phyloP scores from a whole-genome alignment of 1,140 invertebrate species.

The Gyrodactylus bullatarudis region DNA sequence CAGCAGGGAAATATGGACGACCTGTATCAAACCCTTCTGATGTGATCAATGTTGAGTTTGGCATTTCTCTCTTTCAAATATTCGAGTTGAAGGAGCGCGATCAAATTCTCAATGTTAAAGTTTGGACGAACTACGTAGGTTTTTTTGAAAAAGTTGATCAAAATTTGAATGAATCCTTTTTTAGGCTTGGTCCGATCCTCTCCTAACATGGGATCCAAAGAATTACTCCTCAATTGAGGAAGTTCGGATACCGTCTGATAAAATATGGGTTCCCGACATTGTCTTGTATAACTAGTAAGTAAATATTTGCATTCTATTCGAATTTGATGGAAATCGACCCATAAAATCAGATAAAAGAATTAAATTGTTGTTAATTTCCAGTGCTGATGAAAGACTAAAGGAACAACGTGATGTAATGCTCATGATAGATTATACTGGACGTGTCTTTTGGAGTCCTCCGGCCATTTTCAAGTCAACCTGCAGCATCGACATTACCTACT shows the following conservation, averaged over 20 bases:
- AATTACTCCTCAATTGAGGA: constrained; percentile 18
- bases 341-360: neutral
- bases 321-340: neutral
- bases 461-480: constrained; percentile 30
- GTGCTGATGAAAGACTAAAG: constrained; percentile 6
- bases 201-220: constrained; percentile 18
- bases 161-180: neutral
- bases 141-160: neutral
- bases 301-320: neutral
- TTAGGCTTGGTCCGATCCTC: constrained; percentile 20
- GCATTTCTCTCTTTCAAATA: constrained; percentile 10
- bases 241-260: constrained; percentile 16
- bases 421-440: neutral
- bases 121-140: constrained; percentile 40
- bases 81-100: constrained; percentile 27
- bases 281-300: constrained; percentile 18
- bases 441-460: constrained; percentile 28
- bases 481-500: constrained; percentile 28
- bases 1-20: constrained; percentile 15
- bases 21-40: constrained; percentile 4
- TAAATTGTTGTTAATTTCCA: neutral
- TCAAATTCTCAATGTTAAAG: constrained; percentile 46
- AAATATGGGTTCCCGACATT: constrained; percentile 23
- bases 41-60: constrained; percentile 9
- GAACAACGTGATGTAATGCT: constrained; percentile 6